Conservation (phyloP, 2,888 invertebrate species). For the Frankliniella intonsa region DNA sequence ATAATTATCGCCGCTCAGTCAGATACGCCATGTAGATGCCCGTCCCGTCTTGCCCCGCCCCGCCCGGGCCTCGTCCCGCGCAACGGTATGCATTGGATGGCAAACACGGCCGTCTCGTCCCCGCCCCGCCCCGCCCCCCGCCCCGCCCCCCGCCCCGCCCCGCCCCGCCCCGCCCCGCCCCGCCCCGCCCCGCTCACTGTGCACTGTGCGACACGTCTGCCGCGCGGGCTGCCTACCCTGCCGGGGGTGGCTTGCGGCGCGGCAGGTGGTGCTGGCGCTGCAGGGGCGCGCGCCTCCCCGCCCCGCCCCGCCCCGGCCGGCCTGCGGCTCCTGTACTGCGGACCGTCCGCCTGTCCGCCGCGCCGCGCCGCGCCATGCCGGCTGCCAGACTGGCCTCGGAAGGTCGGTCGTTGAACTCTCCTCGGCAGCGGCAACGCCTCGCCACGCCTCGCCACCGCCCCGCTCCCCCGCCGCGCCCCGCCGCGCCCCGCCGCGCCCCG, state of each 20-base stretch:
- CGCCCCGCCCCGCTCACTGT: neutral
- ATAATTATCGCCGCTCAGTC: neutral
- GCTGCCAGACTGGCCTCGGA: neutral
- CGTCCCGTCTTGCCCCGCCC: neutral
- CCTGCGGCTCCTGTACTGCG: neutral
- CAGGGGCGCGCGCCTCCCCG: no score
- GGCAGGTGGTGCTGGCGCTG: no score
- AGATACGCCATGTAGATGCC: neutral
- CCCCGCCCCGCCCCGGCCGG: no score
- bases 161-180: neutral
- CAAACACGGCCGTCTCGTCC: neutral
- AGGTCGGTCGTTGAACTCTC: constrained; percentile 18
- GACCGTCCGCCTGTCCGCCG: neutral
- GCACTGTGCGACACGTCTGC: neutral
- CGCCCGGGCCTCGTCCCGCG: neutral
- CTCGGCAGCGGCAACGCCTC: neutral
- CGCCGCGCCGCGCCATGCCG: neutral
- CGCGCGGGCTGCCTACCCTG: neutral
- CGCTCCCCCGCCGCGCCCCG: neutral
- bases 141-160: neutral
- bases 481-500: neutral
- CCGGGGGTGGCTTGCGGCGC: no score
- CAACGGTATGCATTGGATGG: neutral
- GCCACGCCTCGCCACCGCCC: neutral
- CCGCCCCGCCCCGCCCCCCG: neutral